Base-by-base conservation (phyloP, 2,888 invertebrate genomes). In the Anoncus sp. region DNA sequence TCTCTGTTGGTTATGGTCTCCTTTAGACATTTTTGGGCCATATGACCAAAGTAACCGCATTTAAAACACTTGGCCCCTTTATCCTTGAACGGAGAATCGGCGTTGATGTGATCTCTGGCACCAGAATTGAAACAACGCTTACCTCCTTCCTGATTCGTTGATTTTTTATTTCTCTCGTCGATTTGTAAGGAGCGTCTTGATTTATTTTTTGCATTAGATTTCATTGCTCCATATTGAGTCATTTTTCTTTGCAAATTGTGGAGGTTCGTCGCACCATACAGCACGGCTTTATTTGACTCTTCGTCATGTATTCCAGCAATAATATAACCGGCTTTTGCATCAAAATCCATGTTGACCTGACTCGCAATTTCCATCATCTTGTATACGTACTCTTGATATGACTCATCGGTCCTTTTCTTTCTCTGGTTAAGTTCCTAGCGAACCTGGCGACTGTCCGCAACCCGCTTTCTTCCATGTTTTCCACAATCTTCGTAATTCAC, bases 261-360 rank as follows among this genome's bases (percentile, higher is more conserved):
- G 4, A 40, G 4, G 3, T 5, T 40, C n/a, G 10, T 40, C 14
- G 40, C 73, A 3, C 49, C 77, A 24, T 73, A 59, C 12, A 84
- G 24, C 1, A 75, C 40, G 0, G 24, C 38, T 24, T 84, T 83
- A 18, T 74, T 79, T 10, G 24, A 35, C 3, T 14, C 65, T 1
- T 77, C 77, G n/a, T 59, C 69, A 14, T 38, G 60, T 24, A 74
- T 43, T n/a, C 77, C 77, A 3, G 53, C 55, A 16, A 77, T 55
- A 12, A 77, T 57, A 20, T 74, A 77, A 5, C 14, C 7, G 3
- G 22, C 22, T 22, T 22, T 12, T 14, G 40, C 60, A 5, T 22
- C 14, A 14, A 12, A 40, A 3, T 69, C 63, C 1, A 74, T 12
- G 1, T 31, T 31, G 6, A 22, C 60, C 24, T 60, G 65, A 1